Conservation (phyloP, 2,113 vertebrate genomes). For the Ciconia maguari region DNA sequence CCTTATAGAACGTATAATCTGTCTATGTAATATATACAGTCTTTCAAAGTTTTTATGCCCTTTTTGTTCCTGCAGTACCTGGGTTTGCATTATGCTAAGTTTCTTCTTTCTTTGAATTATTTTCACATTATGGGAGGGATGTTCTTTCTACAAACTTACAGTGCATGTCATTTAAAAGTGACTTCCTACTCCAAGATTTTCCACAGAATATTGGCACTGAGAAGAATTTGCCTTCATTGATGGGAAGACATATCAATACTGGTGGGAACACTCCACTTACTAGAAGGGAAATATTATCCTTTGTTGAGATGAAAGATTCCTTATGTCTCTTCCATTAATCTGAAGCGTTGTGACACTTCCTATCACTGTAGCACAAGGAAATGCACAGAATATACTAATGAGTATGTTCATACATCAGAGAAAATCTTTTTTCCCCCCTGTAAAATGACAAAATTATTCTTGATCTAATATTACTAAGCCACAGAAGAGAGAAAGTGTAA, state of each 20-base stretch:
- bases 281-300: conserved; percentile 33
- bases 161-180: neutral
- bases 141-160: neutral
- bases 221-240: neutral
- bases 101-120: neutral
- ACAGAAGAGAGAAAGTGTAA: neutral
- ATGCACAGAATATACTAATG: conserved; percentile 11
- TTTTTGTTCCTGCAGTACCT: neutral
- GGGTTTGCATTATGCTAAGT: neutral
- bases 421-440: neutral
- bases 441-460: conserved; percentile 27
- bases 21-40: neutral
- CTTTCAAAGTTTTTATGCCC: neutral
- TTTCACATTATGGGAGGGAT: neutral
- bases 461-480: neutral
- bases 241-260: neutral
- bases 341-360: conserved; percentile 28
- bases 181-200: neutral
- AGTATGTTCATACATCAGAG: neutral
- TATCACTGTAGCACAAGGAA: conserved; percentile 9
- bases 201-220: neutral
- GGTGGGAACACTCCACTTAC: neutral
- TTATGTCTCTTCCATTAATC: neutral
- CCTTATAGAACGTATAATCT: neutral
- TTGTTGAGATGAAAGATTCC: conserved; percentile 27